Base-by-base conservation (phyloP, 1,140 invertebrate species). In the Hylyphantes graminicola region DNA sequence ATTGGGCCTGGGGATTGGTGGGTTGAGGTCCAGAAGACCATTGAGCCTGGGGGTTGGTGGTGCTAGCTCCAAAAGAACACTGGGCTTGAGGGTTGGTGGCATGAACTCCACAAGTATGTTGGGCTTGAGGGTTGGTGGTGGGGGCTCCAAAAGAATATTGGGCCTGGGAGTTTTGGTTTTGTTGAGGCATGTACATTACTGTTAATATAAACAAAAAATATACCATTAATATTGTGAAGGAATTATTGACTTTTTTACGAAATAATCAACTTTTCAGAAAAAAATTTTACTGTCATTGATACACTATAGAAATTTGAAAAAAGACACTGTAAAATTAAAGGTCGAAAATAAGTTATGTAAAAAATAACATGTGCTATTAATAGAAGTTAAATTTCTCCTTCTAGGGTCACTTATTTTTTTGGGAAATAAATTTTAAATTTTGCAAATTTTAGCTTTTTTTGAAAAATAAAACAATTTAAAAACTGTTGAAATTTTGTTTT, bases 121-220 rank as follows among this genome's bases (percentile, higher is more conserved):
- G 72, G 48, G 50, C n/a, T 54, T 51, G 68, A 17, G 54, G 9
- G 51, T 74, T 74, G 70, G 17, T 2, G 75, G 5, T 15, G 75
- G 57, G 13, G 83, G 83, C 50, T 54, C 73, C 50, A 21, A 85
- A 13, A n/a, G n/a, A n/a, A n/a, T n/a, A n/a, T n/a, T n/a, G n/a
- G 65, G 12, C 65, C 48, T 13, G 17, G 35, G 15, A 17, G 72
- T 35, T 21, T 35, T 35, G 35, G 35, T 35, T 35, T 35, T 35
- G 35, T 35, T 35, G 35, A 35, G 75, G 75, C 75, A 85, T 79
- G 50, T 79, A 85, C 35, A 85, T 67, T 55, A 85, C 84, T 79
- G 57, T 57, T 79, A 64, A 35, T 35, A 35, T 35, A 35, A 35
- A 35, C 35, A 5, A 19, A 65, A 8, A 67, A 59, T n/a, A 64